Base-by-base conservation (phyloP, 1,140 invertebrate species). In the Campoletis sonorensis region DNA sequence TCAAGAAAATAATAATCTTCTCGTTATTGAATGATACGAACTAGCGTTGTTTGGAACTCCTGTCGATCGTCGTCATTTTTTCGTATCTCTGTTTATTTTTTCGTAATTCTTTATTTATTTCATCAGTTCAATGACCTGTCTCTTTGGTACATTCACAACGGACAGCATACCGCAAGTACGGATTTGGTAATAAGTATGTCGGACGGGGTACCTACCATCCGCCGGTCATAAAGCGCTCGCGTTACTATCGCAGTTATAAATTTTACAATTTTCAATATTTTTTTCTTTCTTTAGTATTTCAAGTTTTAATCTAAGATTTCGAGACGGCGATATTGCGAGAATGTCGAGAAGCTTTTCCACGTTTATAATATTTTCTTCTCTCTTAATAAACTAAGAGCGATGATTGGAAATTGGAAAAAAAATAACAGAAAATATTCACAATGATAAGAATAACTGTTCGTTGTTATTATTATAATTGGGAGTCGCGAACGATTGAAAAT, bases 141-240 rank as follows among this genome's bases (percentile, higher is more conserved):
- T 92, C 91, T 92, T 91, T 92, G 91, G 91, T 91, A 91, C 88
- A 89, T 90, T 90, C 88, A 90, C 86, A 90, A 90, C 86, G 84
- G 87, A 90, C 88, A 91, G 88, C 88, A 83, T 87, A 87, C 84
- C 87, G 86, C 86, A 85, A 87, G 80, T 86, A 84, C 80, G 83
- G 71, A 84, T 84, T 86, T 84, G 83, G 78, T 68, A n/a, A n/a
- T n/a, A n/a, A n/a, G 78, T 70, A 75, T 87, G 79, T 88, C 82
- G 84, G 84, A 85, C 83, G 85, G 81, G 83, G 75, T 86, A 86
- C 79, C 82, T 82, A 86, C 84, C 86, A 85, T 88, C 82, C 84
- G 84, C 84, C 84, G 68, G 87, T 87, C 81, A 83, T 83, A 72
- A 82, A 73, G 76, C 81, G 64, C 78, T 67, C 67, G 81, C 77